A percentile compares a stretch with the other conserved stretches of the same genome.
phyloP scores from a whole-genome alignment of 2,113 vertebrate species.

The Chionodraco myersi region DNA sequence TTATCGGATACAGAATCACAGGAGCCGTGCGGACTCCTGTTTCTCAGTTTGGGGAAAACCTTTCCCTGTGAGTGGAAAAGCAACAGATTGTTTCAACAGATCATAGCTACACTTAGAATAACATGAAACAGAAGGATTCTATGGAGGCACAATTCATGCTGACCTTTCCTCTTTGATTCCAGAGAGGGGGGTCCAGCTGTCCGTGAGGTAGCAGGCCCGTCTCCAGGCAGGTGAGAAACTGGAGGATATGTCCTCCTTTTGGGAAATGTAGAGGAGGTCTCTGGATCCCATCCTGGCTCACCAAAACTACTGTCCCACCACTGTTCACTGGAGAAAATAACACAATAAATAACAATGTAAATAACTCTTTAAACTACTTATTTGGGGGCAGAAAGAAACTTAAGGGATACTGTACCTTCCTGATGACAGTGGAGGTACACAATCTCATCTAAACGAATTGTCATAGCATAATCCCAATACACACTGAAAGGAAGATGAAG shows the following conservation, averaged over 20 bases:
- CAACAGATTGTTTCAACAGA: neutral
- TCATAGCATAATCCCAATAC: constrained; percentile 99
- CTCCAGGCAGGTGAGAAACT: constrained; percentile 98
- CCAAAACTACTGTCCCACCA: constrained; percentile 95
- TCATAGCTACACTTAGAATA: neutral
- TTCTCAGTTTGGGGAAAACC: constrained; percentile 95
- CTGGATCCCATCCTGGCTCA: constrained; percentile 98
- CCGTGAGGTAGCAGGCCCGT: constrained; percentile 96
- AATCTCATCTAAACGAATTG: constrained; percentile 96
- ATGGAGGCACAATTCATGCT: constrained; percentile 23
- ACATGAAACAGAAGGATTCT: neutral
- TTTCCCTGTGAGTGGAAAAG: constrained; percentile 87
- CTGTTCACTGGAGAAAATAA: constrained; percentile 88
- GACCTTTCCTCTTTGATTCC: constrained; percentile 98
- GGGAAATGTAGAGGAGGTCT: constrained; percentile 95
- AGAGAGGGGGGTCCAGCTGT: constrained; percentile 96
- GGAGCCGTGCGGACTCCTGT: constrained; percentile 92
- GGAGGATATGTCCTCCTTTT: constrained; percentile 94
- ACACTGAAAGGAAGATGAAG: constrained; percentile 81
- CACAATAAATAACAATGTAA: neutral
- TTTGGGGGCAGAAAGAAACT: neutral
- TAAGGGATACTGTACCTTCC: constrained; percentile 84
- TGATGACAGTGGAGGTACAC: constrained; percentile 99
- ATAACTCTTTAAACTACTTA: neutral
- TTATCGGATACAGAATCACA: constrained; percentile 94